Evolutionary conservation across 2,888 invertebrate species (phyloP).

Genomic region (Acanthosepion esculentum): DNA sequence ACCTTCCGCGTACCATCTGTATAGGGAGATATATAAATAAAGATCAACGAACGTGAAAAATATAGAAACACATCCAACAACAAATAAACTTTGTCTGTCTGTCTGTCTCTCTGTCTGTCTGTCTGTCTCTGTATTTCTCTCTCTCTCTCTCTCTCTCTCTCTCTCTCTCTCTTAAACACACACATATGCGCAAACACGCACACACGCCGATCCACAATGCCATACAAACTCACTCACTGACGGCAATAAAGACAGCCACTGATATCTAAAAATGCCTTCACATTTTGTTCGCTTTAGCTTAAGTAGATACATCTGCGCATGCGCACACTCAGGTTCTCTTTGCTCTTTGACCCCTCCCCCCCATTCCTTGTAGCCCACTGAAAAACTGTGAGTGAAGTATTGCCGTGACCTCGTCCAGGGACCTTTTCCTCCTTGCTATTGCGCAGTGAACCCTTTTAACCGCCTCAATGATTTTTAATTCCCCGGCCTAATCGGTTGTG

Average conservation of each 20-base stretch:
- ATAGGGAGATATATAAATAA: too few relatives aligned
- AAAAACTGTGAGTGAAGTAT: neutral
- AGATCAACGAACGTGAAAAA: too few relatives aligned
- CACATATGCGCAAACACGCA: too few relatives aligned
- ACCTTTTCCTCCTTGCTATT: neutral
- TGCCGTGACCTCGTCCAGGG: neutral
- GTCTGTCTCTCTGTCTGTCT: too few relatives aligned
- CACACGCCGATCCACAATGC: neutral
- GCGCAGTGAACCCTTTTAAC: neutral
- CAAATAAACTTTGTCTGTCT: too few relatives aligned
- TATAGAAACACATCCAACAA: too few relatives aligned
- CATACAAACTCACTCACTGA: too few relatives aligned
- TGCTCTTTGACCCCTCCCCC: neutral
- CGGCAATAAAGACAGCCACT: neutral
- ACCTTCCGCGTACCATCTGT: too few relatives aligned
- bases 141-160: too few relatives aligned
- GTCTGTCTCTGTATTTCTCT: too few relatives aligned
- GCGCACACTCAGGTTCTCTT: neutral
- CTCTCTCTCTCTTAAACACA: too few relatives aligned
- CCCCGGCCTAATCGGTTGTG: neutral
- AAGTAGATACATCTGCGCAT: constrained; percentile 18
- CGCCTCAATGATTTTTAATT: constrained; percentile 4
- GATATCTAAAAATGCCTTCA: neutral
- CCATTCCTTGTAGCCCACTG: neutral
- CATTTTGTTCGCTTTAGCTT: neutral